These are phyloP conservation scores for Globia sparganii DNA, from an alignment of 2,888 invertebrate species.

Conservation along the genomic window DNA sequence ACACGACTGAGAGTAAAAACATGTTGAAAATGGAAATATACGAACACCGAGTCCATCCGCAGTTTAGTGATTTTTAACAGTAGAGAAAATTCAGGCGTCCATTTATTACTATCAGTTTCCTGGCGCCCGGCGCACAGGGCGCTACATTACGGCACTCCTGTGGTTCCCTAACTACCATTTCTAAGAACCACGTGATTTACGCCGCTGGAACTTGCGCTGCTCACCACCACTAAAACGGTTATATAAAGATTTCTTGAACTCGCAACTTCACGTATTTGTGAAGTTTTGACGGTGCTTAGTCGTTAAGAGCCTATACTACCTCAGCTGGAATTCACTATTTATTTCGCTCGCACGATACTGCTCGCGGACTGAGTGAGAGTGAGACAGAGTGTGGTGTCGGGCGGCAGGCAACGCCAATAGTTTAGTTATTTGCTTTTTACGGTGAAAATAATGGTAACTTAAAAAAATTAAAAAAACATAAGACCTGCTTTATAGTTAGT, in stretches of 20 bases:
- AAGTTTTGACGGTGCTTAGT: slow-evolving; percentile 38
- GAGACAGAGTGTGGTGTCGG: too few species aligned
- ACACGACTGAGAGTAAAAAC: neutral
- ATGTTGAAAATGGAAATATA: slow-evolving; percentile 22
- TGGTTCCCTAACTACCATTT: slow-evolving; percentile 79
- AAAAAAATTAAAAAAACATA: too few species aligned
- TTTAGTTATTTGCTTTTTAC: too few species aligned
- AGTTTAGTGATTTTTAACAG: slow-evolving; percentile 70
- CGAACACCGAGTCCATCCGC: slow-evolving; percentile 37
- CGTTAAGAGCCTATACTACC: too few species aligned
- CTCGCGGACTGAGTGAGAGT: too few species aligned
- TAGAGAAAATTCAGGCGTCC: slow-evolving; percentile 73
- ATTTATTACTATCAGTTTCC: slow-evolving; percentile 80
- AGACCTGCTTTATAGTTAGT: too few species aligned
- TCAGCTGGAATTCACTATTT: too few species aligned
- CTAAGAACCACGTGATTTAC: slow-evolving; percentile 79
- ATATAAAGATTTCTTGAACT: slow-evolving; percentile 74
- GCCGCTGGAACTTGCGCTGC: slow-evolving; percentile 72
- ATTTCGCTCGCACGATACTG: too few species aligned
- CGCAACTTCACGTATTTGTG: slow-evolving; percentile 49
- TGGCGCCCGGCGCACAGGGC: slow-evolving; percentile 67
- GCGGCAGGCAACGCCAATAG: too few species aligned
- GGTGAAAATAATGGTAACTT: too few species aligned
- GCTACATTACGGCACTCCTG: slow-evolving; percentile 79
- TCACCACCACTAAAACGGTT: slow-evolving; percentile 60